A percentile compares a stretch with the other conserved stretches of the same genome.
Evolutionary conservation across 2,797 vertebrate genomes (phyloP).

Genomic region (Neoniphon sammara): DNA sequence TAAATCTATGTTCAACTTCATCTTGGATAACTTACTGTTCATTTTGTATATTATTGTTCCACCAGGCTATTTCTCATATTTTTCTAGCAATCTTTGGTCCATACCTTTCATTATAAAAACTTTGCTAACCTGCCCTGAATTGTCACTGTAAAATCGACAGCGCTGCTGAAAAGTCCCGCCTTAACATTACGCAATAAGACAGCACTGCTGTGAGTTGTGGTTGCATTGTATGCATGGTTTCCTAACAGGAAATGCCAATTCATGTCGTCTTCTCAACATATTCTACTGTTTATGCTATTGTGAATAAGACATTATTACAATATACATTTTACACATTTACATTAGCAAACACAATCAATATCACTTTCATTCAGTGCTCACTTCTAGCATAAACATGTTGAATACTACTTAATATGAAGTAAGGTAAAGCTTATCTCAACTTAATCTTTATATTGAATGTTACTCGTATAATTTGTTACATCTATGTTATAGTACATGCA

Average conservation of each 20-base stretch:
- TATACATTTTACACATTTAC: conserved; percentile 2
- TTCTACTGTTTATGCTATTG: not conserved
- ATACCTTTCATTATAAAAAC: not conserved
- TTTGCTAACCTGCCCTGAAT: not conserved
- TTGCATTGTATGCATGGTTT: not conserved
- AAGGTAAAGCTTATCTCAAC: not conserved
- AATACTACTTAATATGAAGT: not conserved
- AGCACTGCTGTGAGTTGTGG: not conserved
- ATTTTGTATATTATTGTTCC: not conserved
- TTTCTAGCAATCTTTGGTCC: not conserved
- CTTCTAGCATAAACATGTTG: not conserved
- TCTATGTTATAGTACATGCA: conserved; percentile 6
- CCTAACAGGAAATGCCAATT: not conserved
- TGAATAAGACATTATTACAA: not conserved
- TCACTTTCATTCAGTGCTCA: not conserved
- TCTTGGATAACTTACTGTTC: not conserved
- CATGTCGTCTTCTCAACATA: not conserved
- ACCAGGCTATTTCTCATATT: not conserved
- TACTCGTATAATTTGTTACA: not conserved
- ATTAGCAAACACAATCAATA: not conserved
- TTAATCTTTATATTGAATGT: not conserved
- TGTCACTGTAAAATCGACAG: not conserved
- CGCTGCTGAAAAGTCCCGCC: not conserved
- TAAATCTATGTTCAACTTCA: conserved; percentile 3
- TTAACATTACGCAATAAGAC: not conserved